Conservation (phyloP, 2,888 invertebrate species). For the Xestoiulus laeticollis region DNA sequence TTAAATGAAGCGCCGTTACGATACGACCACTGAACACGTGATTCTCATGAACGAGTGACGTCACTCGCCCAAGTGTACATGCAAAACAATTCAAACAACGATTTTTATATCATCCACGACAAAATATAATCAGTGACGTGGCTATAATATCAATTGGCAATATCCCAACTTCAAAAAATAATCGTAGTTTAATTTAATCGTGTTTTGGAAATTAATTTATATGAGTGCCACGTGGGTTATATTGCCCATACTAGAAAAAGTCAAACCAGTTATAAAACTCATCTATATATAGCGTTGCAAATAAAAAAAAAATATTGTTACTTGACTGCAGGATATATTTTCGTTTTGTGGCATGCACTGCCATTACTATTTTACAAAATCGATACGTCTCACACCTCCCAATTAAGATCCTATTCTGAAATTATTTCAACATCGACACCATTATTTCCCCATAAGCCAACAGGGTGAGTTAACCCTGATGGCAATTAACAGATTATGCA, state of each 20-base stretch:
- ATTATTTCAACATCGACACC: neutral
- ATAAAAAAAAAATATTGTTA: neutral
- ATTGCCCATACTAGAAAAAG: neutral
- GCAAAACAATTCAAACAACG: too few relatives aligned
- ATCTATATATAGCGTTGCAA: neutral
- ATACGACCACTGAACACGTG: too few relatives aligned
- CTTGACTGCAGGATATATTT: neutral
- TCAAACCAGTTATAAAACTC: neutral
- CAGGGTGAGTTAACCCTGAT: neutral
- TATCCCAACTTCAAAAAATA: neutral
- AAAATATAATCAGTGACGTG: too few relatives aligned
- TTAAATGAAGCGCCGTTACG: too few relatives aligned
- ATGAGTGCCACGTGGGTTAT: constrained; percentile 12
- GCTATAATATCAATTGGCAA: too few relatives aligned
- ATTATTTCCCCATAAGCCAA: neutral
- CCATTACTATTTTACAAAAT: neutral
- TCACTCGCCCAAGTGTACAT: too few relatives aligned
- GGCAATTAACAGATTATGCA: constrained; percentile 5
- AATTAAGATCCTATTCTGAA: neutral
- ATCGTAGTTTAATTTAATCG: neutral
- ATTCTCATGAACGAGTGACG: too few relatives aligned
- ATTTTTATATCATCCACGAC: too few relatives aligned
- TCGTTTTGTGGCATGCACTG: neutral
- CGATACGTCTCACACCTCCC: neutral
- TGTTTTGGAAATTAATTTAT: neutral